Conservation (phyloP, 2,888 invertebrate species). For the Coelogynopora nodosa region DNA sequence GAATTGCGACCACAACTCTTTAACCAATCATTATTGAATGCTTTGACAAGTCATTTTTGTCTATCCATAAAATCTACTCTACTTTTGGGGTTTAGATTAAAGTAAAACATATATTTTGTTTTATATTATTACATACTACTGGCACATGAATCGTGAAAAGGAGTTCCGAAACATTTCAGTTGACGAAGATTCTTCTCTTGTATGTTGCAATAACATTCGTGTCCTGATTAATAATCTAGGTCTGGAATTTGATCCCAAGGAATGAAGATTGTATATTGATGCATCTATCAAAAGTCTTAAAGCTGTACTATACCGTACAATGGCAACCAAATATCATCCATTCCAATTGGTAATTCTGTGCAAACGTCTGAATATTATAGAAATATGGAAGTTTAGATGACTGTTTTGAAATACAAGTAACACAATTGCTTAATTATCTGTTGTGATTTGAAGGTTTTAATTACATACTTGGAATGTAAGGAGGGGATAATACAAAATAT, state of each 20-base stretch:
- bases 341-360: background rate
- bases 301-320: too few relatives aligned
- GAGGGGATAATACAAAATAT: background rate
- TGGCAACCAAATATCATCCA: too few relatives aligned
- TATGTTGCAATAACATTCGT: background rate
- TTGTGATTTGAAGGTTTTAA: background rate
- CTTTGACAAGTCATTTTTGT: background rate
- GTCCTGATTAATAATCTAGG: background rate
- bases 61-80: background rate
- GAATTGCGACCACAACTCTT: background rate
- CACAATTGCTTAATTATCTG: background rate
- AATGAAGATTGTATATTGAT: too few relatives aligned
- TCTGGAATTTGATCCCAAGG: background rate
- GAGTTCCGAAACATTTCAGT: background rate
- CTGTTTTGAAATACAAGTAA: background rate
- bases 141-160: background rate
- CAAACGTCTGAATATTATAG: background rate
- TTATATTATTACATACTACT: background rate
- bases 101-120: background rate
- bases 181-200: background rate
- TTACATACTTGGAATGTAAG: background rate
- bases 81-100: background rate
- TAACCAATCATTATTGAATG: background rate
- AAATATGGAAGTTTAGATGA: background rate
- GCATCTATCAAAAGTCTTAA: too few relatives aligned